Percentiles rank a stretch among this genome's conserved stretches.
phyloP scores from a whole-genome alignment of 2,113 vertebrate species.

The Procapra przewalskii region DNA sequence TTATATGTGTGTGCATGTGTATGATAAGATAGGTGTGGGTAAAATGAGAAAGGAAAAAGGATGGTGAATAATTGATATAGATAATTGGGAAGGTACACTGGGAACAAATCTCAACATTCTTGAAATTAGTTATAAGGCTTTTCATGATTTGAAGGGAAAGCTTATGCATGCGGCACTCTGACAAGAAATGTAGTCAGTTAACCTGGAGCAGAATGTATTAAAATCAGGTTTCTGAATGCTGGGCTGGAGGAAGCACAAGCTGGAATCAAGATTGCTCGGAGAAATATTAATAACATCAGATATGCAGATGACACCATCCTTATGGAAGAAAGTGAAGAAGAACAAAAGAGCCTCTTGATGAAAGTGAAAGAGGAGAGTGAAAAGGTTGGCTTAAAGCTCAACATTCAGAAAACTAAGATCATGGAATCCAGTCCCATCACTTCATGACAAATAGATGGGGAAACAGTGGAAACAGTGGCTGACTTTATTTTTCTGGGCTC shows the following conservation, averaged over 20 bases:
- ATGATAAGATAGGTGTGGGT: not conserved
- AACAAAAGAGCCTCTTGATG: not conserved
- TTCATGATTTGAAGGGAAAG: not conserved
- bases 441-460: not conserved
- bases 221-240: not conserved
- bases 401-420: not conserved
- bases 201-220: not conserved
- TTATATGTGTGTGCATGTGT: not conserved
- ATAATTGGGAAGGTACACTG: not conserved
- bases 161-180: not conserved
- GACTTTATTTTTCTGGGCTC: not conserved
- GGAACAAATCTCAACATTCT: not conserved
- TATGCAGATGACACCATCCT: not conserved
- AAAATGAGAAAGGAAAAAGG: not conserved
- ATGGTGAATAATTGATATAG: not conserved
- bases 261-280: not conserved
- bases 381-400: not conserved
- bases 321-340: not conserved
- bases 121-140: not conserved
- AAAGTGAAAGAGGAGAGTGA: not conserved
- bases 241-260: not conserved
- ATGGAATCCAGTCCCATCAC: fast-evolving
- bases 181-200: not conserved
- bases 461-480: not conserved
- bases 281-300: not conserved